Evolutionary conservation across 2,888 invertebrate genomes (phyloP), one percentile per base, ranked within the genome.

Genomic region (Gymnosoma rotundatum): DNA sequence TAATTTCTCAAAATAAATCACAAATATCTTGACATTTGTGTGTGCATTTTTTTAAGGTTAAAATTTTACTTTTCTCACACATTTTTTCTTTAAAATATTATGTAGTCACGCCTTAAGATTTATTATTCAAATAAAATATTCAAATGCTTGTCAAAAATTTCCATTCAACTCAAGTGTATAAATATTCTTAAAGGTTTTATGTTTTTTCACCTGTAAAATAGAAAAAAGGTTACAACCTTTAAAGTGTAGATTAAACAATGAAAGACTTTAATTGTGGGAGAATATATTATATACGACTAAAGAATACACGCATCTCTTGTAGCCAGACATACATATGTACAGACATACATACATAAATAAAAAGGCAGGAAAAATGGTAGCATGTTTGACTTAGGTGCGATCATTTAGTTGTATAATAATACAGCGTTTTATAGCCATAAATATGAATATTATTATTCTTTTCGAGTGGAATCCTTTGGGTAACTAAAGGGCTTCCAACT

Each of bases 201-300:
- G 38, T 63, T 56, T 7, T 69, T 63, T 5, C 45, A 48, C 54
- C 25, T 32, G 54, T 5, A 18, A 10, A 25, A 20, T 50, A 54
- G 50, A 48, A 42, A 64, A 66, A 70, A 75, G 74, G 80, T 69
- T 81, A 25, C 25, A 25, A 56, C 54, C 21, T 60, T 61, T 0
- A 50, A 20, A 14, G 16, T 50, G 50, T 25, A 54, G 38, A 42
- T 21, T 42, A 10, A 80, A 72, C n/a, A 78, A 63, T 48, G 25
- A 54, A 58, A 75, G 21, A 56, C 73, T 58, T 61, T 81, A 78
- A 84, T 81, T 78, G 84, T 84, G 84, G 84, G 84, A 84, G 81
- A 70, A 81, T 81, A 70, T 78, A 74, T 70, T 81, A 63, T 54
- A 58, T 20, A 69, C 18, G 58, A 58, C 18, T 38, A 7, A 50